These are phyloP conservation scores for Ditylenchus weischeri DNA, from an alignment of 2,888 invertebrate genomes.

Conservation along the genomic window DNA sequence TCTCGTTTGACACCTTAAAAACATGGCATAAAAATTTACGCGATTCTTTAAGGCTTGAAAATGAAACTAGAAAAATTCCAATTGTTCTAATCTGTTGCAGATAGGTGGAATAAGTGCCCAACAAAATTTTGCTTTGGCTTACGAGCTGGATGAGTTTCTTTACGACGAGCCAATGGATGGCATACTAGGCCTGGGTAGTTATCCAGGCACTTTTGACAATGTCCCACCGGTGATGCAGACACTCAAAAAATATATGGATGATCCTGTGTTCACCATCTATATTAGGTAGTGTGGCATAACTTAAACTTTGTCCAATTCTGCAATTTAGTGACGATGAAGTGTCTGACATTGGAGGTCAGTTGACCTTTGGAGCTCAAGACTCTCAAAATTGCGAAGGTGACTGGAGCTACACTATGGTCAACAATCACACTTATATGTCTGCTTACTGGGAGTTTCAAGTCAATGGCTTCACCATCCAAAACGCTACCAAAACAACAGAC, in stretches of 20 bases:
- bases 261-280: no score
- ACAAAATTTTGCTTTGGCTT: background rate
- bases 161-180: background rate
- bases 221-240: background rate
- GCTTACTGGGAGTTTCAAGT: constrained; percentile 7
- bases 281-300: no score
- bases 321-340: no score
- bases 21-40: no score
- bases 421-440: background rate
- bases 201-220: constrained; percentile 1
- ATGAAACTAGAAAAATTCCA: no score
- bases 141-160: background rate
- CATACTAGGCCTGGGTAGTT: background rate
- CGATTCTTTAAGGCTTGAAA: no score
- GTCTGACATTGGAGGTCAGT: background rate
- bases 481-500: background rate
- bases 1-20: background rate
- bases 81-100: background rate
- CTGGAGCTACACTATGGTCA: background rate
- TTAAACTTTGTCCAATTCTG: no score
- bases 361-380: constrained; percentile 6
- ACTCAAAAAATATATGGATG: no score
- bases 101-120: background rate
- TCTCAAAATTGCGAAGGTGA: background rate
- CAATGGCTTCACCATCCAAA: background rate